A percentile compares a stretch with the other conserved stretches of the same genome.
phyloP scores from a whole-genome alignment of 2,888 invertebrate genomes.

The Parochlus steinenii region DNA sequence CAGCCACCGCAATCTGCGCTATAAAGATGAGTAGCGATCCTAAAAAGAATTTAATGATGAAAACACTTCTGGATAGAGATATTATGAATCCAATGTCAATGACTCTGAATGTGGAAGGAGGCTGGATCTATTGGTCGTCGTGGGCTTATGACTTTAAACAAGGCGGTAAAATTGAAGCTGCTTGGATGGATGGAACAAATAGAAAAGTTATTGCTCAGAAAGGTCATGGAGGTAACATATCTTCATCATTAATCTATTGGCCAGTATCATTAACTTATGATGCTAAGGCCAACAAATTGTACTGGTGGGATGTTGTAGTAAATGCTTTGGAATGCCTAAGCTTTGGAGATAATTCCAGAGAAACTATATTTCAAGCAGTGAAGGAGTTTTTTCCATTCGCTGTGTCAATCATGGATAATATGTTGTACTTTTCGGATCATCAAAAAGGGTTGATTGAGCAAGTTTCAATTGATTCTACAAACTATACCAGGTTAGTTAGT shows the following conservation, averaged over 20 bases:
- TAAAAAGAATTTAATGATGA: conserved; percentile 11
- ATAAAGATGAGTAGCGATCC: conserved; percentile 16
- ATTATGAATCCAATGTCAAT: conserved; percentile 6
- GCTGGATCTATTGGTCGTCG: conserved; percentile 63
- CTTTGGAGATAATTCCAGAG: too few relatives aligned
- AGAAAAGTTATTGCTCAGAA: conserved; percentile 36
- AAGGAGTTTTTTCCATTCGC: too few relatives aligned
- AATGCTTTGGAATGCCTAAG: conserved; percentile 5
- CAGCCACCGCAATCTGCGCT: neutral
- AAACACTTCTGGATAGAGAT: conserved; percentile 4
- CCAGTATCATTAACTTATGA: conserved; percentile 62
- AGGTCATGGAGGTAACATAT: conserved; percentile 16
- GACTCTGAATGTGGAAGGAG: conserved; percentile 23
- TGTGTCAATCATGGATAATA: too few relatives aligned
- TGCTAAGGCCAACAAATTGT: conserved; percentile 35
- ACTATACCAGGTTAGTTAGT: too few relatives aligned
- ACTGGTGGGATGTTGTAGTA: conserved; percentile 31
- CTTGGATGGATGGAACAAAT: conserved; percentile 58
- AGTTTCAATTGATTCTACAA: too few relatives aligned
- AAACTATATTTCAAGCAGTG: too few relatives aligned
- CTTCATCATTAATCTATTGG: conserved; percentile 38
- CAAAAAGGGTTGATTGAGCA: too few relatives aligned
- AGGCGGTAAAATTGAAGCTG: conserved; percentile 44
- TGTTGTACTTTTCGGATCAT: too few relatives aligned
- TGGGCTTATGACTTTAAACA: conserved; percentile 35